Evolutionary conservation across 2,888 invertebrate species (phyloP), one percentile per base, ranked within the genome.

Genomic region (Carpatolechia fugitivella): DNA sequence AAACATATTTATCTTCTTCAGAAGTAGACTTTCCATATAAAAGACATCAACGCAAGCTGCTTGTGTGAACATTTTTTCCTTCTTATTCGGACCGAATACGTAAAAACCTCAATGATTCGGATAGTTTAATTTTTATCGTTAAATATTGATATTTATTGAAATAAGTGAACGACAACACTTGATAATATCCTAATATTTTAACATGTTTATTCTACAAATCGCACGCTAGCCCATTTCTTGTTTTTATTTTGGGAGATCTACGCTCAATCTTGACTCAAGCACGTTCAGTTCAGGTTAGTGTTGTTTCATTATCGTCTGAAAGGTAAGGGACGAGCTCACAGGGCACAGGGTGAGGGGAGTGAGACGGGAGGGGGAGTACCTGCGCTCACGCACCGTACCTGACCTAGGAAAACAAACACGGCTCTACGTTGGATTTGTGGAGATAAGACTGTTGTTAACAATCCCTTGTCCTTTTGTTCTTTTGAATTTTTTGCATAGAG

Each of bases 381-480:
- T 87, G 82, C 80, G 80, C 72, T 59, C 65, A 75, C 79, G 82
- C 81, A 78, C 63, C 74, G 66, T 87, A 86, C 88, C 89, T 90
- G 86, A 85, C 85, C 88, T 87, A 88, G 87, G 86, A 88, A 88
- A 89, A 87, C 86, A 89, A 85, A 83, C 74, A 83, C 77, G 69
- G 71, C 63, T 63, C 62, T 49, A 57, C 56, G 63, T 56, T 55
- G 36, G 55, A 53, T 49, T 76, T 75, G 35, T 54, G 58, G 74
- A 81, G 88, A 87, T 70, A 72, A 52, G 68, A 59, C 33, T n/a
- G 10, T 6, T 5, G 10, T 10, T 3, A 33, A 33, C 3, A 33
- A n/a, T n/a, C n/a, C n/a, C n/a, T n/a, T n/a, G n/a, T n/a, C n/a
- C n/a, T n/a, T n/a, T n/a, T n/a, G n/a, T n/a, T n/a, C n/a, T n/a